Percentiles rank a stretch among this genome's conserved stretches.
Evolutionary conservation across 2,888 invertebrate species (phyloP).

Genomic region (Plagodis dolabraria): DNA sequence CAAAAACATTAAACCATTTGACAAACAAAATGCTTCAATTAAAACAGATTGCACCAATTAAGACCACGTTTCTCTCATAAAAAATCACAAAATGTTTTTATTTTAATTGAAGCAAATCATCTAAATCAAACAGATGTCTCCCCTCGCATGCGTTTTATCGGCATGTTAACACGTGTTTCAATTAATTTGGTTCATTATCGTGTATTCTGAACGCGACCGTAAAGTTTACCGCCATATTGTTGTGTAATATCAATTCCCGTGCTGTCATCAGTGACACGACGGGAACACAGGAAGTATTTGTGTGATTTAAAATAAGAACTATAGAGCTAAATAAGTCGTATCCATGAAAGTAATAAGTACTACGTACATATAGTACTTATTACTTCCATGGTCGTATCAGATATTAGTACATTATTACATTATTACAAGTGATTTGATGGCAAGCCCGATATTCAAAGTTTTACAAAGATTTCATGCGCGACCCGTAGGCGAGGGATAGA

Average conservation of each 20-base stretch:
- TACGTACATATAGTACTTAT: too few relatives aligned
- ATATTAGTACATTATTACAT: too few relatives aligned
- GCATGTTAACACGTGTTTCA: constrained; percentile 64
- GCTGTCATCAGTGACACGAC: neutral
- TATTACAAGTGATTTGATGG: too few relatives aligned
- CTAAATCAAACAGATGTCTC: constrained; percentile 74
- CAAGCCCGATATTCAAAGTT: too few relatives aligned
- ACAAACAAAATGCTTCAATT: constrained; percentile 20
- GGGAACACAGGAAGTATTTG: too few relatives aligned
- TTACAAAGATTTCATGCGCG: too few relatives aligned
- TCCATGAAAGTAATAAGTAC: too few relatives aligned
- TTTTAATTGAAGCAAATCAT: constrained; percentile 72
- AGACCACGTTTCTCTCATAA: constrained; percentile 51
- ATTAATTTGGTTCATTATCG: constrained; percentile 75
- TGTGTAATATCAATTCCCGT: constrained; percentile 18
- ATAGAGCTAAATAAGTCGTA: too few relatives aligned
- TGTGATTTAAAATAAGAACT: too few relatives aligned
- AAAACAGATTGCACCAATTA: constrained; percentile 64
- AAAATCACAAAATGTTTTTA: constrained; percentile 62
- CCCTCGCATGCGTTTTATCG: constrained; percentile 28
- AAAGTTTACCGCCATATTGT: constrained; percentile 46
- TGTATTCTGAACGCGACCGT: constrained; percentile 55
- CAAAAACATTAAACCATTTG: constrained; percentile 7
- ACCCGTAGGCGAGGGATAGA: too few relatives aligned
- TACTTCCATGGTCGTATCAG: too few relatives aligned